Evolutionary conservation across 2,113 vertebrate genomes (phyloP).

Genomic region (Rhinoderma darwinii): DNA sequence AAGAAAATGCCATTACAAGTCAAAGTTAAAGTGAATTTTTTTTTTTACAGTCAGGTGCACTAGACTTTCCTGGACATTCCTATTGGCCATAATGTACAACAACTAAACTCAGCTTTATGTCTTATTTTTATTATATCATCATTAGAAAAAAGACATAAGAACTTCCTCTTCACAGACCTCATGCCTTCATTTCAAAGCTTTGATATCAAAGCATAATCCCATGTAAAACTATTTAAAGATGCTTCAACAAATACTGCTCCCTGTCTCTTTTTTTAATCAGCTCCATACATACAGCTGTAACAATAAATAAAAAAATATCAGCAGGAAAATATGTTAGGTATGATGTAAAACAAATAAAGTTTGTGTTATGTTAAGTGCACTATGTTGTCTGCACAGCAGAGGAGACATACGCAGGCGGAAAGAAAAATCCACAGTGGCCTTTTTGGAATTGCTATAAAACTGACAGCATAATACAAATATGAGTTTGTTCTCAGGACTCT

Average conservation of each 20-base stretch:
- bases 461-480: constrained; percentile 10
- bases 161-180: background rate
- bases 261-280: constrained; percentile 45
- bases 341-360: constrained; percentile 55
- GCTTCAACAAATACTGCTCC: constrained; percentile 31
- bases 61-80: background rate
- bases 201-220: constrained; percentile 21
- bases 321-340: constrained; percentile 59
- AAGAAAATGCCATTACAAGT: no score
- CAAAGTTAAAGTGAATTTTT: no score
- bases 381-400: constrained; percentile 52
- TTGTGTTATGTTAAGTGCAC: constrained; percentile 54
- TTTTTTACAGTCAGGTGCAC: no score
- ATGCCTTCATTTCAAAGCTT: constrained; percentile 9
- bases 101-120: background rate
- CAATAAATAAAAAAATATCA: constrained; percentile 59
- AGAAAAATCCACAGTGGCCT: constrained; percentile 26
- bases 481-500: background rate
- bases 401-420: constrained; percentile 37
- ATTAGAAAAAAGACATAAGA: background rate
- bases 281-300: constrained; percentile 60
- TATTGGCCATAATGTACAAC: background rate
- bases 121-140: background rate
- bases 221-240: constrained; percentile 34
- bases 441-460: constrained; percentile 37